Evolutionary conservation across 2,797 vertebrate species (phyloP).

Genomic region (Melanotaenia trifasciata): DNA sequence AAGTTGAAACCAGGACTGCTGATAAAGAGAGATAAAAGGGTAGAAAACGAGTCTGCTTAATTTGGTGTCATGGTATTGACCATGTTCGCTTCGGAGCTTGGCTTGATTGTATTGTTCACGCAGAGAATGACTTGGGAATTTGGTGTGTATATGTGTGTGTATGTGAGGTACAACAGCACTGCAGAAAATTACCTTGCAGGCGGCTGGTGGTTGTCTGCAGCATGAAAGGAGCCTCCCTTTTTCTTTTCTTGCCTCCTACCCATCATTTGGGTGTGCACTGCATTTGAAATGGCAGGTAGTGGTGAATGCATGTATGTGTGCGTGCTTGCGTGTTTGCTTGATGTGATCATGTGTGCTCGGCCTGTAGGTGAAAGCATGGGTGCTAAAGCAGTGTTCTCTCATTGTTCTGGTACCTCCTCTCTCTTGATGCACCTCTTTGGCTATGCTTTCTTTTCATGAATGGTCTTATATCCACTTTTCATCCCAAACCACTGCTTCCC

Average conservation of each 20-base stretch:
- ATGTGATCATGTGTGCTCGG: constrained; percentile 64
- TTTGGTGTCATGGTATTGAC: constrained; percentile 62
- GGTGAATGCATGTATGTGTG: constrained; percentile 30
- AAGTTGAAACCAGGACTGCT: constrained; percentile 10
- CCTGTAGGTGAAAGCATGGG: constrained; percentile 48
- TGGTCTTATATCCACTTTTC: constrained; percentile 22
- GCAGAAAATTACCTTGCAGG: constrained; percentile 75
- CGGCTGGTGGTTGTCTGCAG: constrained; percentile 62
- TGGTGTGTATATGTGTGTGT: constrained; percentile 56
- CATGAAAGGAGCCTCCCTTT: constrained; percentile 74
- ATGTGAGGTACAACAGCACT: constrained; percentile 60
- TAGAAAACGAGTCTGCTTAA: constrained; percentile 41
- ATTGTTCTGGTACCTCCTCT: constrained; percentile 64
- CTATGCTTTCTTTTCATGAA: constrained; percentile 38
- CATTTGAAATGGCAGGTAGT: constrained; percentile 72
- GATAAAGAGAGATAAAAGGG: constrained; percentile 15
- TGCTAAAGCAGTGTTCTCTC: constrained; percentile 51
- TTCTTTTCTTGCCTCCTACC: constrained; percentile 65
- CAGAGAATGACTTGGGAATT: constrained; percentile 65
- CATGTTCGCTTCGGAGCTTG: constrained; percentile 50
- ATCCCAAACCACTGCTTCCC: constrained; percentile 38
- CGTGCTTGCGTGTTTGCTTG: constrained; percentile 38
- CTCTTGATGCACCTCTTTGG: constrained; percentile 33
- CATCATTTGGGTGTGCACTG: constrained; percentile 74
- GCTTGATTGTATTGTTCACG: constrained; percentile 72